Percentiles rank a stretch among this genome's conserved stretches.
These are phyloP conservation scores for Stichodactyla helianthus DNA, from an alignment of 64 coral and sea anemone species.

Conservation along the genomic window DNA sequence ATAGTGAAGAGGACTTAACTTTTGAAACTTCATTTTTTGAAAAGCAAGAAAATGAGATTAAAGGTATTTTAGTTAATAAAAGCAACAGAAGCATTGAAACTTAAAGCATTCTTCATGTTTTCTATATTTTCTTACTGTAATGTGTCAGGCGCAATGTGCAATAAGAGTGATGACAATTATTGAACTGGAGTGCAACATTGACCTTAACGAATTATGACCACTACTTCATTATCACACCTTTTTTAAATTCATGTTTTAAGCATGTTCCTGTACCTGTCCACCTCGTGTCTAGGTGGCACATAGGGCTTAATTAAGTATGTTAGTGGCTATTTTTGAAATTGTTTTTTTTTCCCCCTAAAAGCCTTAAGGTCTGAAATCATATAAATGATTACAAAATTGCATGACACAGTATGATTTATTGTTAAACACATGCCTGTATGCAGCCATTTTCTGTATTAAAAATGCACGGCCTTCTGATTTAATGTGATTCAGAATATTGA, in stretches of 20 bases:
- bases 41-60: constrained; percentile 15
- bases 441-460: neutral
- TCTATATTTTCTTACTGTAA: constrained; percentile 7
- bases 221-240: neutral
- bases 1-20: neutral
- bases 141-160: neutral
- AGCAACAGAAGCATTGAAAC: neutral
- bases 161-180: neutral
- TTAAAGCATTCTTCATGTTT: neutral
- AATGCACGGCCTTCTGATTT: neutral
- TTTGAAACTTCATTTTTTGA: constrained; percentile 5
- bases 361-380: neutral
- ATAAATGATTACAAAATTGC: neutral
- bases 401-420: constrained; percentile 4
- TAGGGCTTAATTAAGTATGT: neutral
- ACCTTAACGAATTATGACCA: neutral
- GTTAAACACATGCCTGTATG: too few relatives aligned
- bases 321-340: neutral
- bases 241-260: too few relatives aligned
- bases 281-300: too few relatives aligned
- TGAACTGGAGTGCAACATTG: constrained; percentile 2
- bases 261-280: too few relatives aligned
- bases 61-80: neutral
- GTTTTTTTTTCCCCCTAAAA: neutral
- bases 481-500: constrained; percentile 8